These are phyloP conservation scores for Trachelipus rathkii DNA, from an alignment of 1,140 invertebrate genomes.

Conservation along the genomic window DNA sequence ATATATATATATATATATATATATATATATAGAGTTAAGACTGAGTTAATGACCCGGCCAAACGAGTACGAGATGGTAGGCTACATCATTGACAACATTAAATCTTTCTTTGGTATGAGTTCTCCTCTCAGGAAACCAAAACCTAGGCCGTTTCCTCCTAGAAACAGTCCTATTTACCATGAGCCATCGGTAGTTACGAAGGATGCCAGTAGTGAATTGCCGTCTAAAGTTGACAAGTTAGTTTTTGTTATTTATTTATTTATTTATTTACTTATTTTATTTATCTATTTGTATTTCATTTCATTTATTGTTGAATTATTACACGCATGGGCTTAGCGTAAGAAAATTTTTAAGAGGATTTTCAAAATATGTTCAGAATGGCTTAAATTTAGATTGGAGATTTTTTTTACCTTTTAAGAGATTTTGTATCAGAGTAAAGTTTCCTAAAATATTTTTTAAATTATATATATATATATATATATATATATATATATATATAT, in stretches of 20 bases:
- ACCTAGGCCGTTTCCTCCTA: slow-evolving; percentile 3
- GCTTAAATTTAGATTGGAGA: not conserved
- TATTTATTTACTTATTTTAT: too few relatives aligned
- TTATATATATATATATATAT: not conserved
- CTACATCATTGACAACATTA: slow-evolving; percentile 48
- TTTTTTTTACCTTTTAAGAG: not conserved
- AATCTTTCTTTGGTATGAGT: slow-evolving; percentile 40
- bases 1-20: not conserved
- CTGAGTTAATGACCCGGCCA: slow-evolving; percentile 46
- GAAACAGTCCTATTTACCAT: not conserved
- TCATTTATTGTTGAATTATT: not conserved
- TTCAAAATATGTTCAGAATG: not conserved
- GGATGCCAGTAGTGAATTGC: slow-evolving; percentile 23
- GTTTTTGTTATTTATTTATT: not conserved
- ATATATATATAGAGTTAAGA: slow-evolving; percentile 44
- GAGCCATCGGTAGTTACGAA: not conserved
- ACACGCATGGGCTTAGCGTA: not conserved
- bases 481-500: too few relatives aligned
- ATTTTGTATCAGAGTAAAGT: not conserved
- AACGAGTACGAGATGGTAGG: slow-evolving; percentile 50
- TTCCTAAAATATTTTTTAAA: too few relatives aligned
- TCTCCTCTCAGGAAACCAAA: not conserved
- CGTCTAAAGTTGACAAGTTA: slow-evolving; percentile 39
- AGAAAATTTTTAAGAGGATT: not conserved
- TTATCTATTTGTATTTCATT: too few relatives aligned